Base-by-base conservation (phyloP, 2,113 vertebrate species). In the Hiodon tergisus region DNA sequence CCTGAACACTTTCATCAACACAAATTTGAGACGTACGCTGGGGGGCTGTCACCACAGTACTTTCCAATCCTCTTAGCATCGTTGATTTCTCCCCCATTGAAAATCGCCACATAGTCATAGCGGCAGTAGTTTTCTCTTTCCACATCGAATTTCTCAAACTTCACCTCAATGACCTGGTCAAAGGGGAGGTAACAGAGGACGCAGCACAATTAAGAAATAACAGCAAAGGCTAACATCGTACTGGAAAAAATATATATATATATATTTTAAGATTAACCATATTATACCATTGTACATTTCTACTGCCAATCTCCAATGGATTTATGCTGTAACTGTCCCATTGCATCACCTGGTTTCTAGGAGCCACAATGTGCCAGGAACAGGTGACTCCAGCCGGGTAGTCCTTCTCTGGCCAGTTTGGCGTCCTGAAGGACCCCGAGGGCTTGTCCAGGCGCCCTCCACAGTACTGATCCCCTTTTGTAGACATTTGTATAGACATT, bases 391-490 rank as follows among this genome's bases (percentile, higher is more conserved):
- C 97, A 0, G 94, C 93, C 2, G 97, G 97, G 78, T 99, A 99
- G 85, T 99, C 97, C 71, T 94, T 90, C 61, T 99, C 96, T 0
- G 97, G 97, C 97, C 97, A 99, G 88, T 99, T 99, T 60, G 97
- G 97, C 0, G 97, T 98, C 85, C 96, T 93, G 80, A 99, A 97
- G 74, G 93, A 91, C 46, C 97, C 97, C 0, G 90, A 83, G 0
- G 93, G 90, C 80, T 93, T 96, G 74, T 95, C 90, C 82, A 99
- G 82, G 47, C 90, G 90, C 53, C 97, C 97, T 47, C 97, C 97
- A 77, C 97, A 99, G 84, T 98, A 98, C 81, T 94, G 96, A n/a
- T 98, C 96, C n/a, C 95, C 97, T 99, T 87, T 62, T 86, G 47
- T n/a, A 6, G 2, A 48, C 2, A 72, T 83, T 67, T 17, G 65